These are phyloP conservation scores for Columbina picui DNA, from an alignment of 2,113 vertebrate species.

Conservation along the genomic window DNA sequence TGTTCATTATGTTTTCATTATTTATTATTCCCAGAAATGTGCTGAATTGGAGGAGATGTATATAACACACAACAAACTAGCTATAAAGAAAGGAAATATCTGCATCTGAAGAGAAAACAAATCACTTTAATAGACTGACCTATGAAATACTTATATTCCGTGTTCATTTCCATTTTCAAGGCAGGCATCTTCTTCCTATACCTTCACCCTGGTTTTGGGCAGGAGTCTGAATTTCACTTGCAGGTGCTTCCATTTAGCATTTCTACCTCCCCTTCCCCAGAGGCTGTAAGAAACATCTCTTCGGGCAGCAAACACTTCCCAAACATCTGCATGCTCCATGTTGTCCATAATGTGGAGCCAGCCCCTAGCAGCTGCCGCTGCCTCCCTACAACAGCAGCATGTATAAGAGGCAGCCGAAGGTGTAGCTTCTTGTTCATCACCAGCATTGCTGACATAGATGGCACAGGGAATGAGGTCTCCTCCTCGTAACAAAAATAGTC, in stretches of 20 bases:
- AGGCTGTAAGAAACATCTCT: not conserved
- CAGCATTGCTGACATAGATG: not conserved
- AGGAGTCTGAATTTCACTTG: not conserved
- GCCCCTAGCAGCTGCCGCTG: not conserved
- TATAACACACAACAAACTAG: not conserved
- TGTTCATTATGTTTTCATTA: not conserved
- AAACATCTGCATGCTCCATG: not conserved
- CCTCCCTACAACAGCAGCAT: not conserved
- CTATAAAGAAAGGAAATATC: not conserved
- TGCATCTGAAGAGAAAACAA: not conserved
- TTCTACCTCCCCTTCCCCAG: not conserved
- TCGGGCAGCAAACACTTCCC: not conserved
- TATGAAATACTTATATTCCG: not conserved
- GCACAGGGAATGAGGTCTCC: not conserved
- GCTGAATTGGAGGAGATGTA: not conserved
- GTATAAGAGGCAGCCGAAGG: not conserved
- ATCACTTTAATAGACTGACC: not conserved
- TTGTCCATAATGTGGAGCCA: not conserved
- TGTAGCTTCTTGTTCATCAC: not conserved
- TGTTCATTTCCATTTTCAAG: not conserved
- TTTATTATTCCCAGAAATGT: not conserved
- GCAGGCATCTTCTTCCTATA: not conserved
- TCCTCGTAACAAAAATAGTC: not conserved
- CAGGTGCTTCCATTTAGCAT: not conserved
- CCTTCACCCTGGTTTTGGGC: not conserved